A percentile compares a stretch with the other conserved stretches of the same genome.
These are phyloP conservation scores for Epiblema foenella DNA, from an alignment of 2,888 invertebrate genomes.

Conservation along the genomic window DNA sequence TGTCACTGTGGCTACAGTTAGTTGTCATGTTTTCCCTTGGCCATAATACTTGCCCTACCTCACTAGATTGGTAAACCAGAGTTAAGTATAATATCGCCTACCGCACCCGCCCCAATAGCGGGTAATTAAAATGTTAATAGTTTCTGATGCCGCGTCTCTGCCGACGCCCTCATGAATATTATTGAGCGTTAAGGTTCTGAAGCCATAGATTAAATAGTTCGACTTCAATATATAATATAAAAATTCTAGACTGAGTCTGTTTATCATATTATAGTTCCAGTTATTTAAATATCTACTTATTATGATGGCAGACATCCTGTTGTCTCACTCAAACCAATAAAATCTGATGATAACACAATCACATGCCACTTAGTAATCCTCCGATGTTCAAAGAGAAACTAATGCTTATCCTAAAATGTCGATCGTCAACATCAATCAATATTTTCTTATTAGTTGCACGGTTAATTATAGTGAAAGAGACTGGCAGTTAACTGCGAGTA, in stretches of 20 bases:
- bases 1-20: neutral
- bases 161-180: constrained; percentile 42
- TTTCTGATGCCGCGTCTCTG: constrained; percentile 44
- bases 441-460: constrained; percentile 31
- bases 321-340: no score
- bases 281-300: neutral
- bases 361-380: neutral
- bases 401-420: neutral
- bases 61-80: constrained; percentile 27
- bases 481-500: constrained; percentile 30
- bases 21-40: neutral
- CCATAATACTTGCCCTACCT: constrained; percentile 7
- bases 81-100: constrained; percentile 40
- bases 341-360: no score
- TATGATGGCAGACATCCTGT: no score
- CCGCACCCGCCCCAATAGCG: constrained; percentile 46
- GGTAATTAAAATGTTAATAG: constrained; percentile 61
- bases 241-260: neutral
- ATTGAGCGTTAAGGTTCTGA: constrained; percentile 39
- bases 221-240: neutral
- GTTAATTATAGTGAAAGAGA: constrained; percentile 34
- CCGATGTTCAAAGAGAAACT: neutral
- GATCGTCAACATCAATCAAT: constrained; percentile 1
- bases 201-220: constrained; percentile 21
- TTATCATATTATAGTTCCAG: neutral